Evolutionary conservation across 2,797 vertebrate species (phyloP), one percentile per base, ranked within the genome.

Genomic region (Nyctalus aviator): DNA sequence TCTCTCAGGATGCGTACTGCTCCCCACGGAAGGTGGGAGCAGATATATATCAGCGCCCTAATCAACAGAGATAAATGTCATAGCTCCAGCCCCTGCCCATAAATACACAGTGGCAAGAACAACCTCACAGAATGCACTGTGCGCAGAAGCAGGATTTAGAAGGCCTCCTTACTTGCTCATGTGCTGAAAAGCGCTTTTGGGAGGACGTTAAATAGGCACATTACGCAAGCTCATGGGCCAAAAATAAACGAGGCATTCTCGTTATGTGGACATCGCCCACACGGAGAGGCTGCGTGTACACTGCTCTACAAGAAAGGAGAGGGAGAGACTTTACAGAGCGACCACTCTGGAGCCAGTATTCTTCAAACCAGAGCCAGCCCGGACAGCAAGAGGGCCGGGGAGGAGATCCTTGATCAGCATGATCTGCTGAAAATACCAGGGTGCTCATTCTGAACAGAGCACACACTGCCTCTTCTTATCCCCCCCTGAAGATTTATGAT

Each of bases 31-130:
- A 93, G 83, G 88, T 35, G 72, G 72, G n/a, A 85, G 90, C 90
- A 94, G 94, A 93, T 91, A 96, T 90, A 96, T 89, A 97, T 97
- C 97, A 97, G 95, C 30, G 69, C 84, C 86, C 93, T 92, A 95
- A 96, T 86, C 88, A 91, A 94, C 95, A 97, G 79, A 97, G 93
- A 97, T 97, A 97, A 97, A 97, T 95, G 97, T 92, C 96, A 73
- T 95, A 97, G 94, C 73, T 96, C 95, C 90, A 95, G 95, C 79
- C 86, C n/a, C 90, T 92, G 84, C 84, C 90, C 96, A 95, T 97
- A 97, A 97, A 97, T 95, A 97, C 72, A 84, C 0, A 13, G 76
- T 0, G 2, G 90, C 68, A 17, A 86, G 76, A 88, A 93, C 94
- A 95, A 75, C 84, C 93, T 94, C 71, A 84, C 92, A 92, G 78